A percentile compares a stretch with the other conserved stretches of the same genome.
phyloP scores from a whole-genome alignment of 2,797 vertebrate genomes.

The Clarias platycephalus region DNA sequence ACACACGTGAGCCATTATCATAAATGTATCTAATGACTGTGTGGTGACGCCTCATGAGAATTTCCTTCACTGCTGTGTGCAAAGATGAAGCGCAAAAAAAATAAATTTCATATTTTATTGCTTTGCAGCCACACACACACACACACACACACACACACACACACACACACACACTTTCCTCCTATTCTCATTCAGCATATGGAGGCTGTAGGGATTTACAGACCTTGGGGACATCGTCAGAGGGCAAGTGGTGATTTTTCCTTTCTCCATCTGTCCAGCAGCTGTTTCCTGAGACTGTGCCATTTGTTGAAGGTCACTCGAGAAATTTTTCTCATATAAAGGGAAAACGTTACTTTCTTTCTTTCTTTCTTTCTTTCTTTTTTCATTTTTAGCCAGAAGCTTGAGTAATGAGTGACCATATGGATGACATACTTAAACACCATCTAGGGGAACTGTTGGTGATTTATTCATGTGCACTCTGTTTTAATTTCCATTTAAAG shows the following conservation, averaged over 20 bases:
- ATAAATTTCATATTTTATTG: not conserved
- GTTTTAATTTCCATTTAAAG: not conserved
- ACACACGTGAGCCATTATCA: not conserved
- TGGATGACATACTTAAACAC: not conserved
- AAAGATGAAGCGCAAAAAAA: not conserved
- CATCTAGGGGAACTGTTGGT: not conserved
- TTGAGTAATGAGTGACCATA: not conserved
- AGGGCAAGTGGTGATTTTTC: slow-evolving; percentile 7
- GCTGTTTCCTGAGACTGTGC: slow-evolving; percentile 19
- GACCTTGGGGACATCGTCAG: slow-evolving; percentile 7
- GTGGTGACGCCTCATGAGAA: not conserved
- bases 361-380: no score
- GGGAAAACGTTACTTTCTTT: not conserved
- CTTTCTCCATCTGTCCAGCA: slow-evolving; percentile 31
- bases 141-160: not conserved
- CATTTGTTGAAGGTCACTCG: slow-evolving; percentile 31
- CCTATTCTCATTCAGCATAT: not conserved
- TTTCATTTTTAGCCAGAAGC: not conserved
- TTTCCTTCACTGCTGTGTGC: not conserved
- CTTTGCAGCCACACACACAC: no score
- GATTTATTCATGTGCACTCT: not conserved
- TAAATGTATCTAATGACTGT: not conserved
- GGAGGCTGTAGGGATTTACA: slow-evolving; percentile 20
- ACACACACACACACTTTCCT: not conserved
- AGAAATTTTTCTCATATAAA: slow-evolving; percentile 17